Conservation (phyloP, 2,113 vertebrate genomes). For the Ranitomeya imitator region DNA sequence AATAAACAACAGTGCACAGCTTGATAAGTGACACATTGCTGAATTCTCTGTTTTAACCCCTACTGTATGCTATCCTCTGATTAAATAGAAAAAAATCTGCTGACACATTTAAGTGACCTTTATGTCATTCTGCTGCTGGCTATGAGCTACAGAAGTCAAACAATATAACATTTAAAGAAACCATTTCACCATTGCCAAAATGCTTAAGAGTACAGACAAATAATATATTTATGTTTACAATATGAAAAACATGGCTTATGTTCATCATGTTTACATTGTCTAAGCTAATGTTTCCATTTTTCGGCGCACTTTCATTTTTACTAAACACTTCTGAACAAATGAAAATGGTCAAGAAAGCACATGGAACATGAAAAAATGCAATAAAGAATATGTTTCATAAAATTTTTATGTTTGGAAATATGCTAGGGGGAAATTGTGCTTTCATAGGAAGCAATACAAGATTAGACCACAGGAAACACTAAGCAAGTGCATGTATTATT, state of each 20-base stretch:
- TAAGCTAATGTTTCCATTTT: neutral
- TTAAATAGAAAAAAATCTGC: no score
- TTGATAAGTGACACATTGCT: no score
- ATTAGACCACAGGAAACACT: constrained; percentile 44
- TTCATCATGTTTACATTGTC: neutral
- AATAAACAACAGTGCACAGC: no score
- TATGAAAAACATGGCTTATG: neutral
- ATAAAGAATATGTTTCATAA: constrained; percentile 41
- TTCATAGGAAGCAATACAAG: constrained; percentile 48
- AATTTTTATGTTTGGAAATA: constrained; percentile 39
- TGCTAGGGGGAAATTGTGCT: constrained; percentile 42
- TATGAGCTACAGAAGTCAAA: no score
- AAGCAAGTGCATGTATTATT: constrained; percentile 40
- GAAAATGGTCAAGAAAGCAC: constrained; percentile 29
- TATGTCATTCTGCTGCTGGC: no score
- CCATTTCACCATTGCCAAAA: no score
- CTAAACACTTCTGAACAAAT: constrained; percentile 15
- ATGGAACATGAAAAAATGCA: constrained; percentile 21
- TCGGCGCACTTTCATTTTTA: neutral
- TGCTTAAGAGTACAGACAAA: no score
- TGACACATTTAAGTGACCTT: no score
- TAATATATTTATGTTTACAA: neutral
- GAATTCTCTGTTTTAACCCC: no score
- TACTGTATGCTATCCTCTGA: no score
- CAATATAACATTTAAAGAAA: no score